Evolutionary conservation across 2,113 vertebrate species (phyloP).

Genomic region (Hippocampus guttulatus): DNA sequence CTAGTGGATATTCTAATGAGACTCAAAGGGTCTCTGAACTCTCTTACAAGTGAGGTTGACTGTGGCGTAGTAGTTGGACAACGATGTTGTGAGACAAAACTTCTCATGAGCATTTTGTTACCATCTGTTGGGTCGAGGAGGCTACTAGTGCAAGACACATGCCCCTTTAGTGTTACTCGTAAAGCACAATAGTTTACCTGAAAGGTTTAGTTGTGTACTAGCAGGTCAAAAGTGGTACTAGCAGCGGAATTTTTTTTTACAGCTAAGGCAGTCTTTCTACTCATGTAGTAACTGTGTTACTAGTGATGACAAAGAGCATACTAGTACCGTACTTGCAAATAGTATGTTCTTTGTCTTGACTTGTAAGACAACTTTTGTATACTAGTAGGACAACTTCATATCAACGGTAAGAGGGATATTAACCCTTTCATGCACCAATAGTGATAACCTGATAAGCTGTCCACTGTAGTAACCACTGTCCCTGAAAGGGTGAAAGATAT

Average conservation of each 20-base stretch:
- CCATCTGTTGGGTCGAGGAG: no score
- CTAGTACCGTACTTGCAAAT: not conserved
- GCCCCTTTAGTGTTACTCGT: not conserved
- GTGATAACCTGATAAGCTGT: no score
- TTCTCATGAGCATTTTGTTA: no score
- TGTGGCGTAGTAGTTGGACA: no score
- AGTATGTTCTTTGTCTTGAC: not conserved
- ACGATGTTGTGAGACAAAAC: no score
- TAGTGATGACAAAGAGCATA: not conserved
- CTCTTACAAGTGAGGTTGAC: no score
- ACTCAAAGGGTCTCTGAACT: no score
- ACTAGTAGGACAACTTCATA: not conserved
- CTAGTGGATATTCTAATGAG: no score
- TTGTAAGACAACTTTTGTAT: no score
- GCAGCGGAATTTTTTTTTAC: no score
- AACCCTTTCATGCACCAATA: no score
- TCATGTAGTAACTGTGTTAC: not conserved
- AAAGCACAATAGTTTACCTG: not conserved
- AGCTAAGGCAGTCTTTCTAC: not conserved
- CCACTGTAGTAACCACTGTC: no score
- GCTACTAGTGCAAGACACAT: not conserved
- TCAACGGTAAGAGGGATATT: not conserved
- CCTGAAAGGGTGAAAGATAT: not conserved
- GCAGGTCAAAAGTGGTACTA: not conserved
- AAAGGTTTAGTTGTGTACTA: not conserved